Conservation (phyloP, 2,797 vertebrate species). For the Scarus forsteni region DNA sequence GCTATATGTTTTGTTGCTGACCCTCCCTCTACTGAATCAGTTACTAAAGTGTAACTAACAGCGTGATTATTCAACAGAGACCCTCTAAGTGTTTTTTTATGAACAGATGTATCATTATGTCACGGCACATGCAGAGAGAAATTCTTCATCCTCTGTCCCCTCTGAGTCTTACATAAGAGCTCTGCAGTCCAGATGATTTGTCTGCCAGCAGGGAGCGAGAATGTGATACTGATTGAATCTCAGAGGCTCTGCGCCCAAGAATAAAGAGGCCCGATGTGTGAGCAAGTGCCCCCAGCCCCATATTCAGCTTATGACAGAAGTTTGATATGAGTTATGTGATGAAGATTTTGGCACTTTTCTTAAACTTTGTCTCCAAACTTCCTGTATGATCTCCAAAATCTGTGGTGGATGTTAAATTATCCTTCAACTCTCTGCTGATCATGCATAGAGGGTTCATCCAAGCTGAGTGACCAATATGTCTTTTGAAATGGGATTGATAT, state of each 20-base stretch:
- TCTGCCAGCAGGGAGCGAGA: slow-evolving; percentile 47
- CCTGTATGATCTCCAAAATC: slow-evolving; percentile 36
- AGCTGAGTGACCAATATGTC: slow-evolving; percentile 2
- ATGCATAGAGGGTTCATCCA: slow-evolving; percentile 30
- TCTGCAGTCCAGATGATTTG: slow-evolving; percentile 36
- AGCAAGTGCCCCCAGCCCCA: slow-evolving; percentile 14
- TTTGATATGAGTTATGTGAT: slow-evolving; percentile 43
- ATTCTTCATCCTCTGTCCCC: slow-evolving; percentile 8
- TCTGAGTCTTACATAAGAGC: slow-evolving; percentile 47
- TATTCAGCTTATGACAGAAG: slow-evolving; percentile 16
- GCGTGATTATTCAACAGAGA: slow-evolving; percentile 1
- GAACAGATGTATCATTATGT: slow-evolving; percentile 43
- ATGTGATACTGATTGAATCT: slow-evolving; percentile 46
- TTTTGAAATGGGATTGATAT: no score
- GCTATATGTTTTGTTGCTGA: no score
- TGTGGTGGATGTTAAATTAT: slow-evolving; percentile 50
- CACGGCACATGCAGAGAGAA: slow-evolving; percentile 9
- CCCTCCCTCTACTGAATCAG: no score
- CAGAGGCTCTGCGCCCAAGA: slow-evolving; percentile 30
- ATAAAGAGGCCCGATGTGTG: slow-evolving; percentile 29
- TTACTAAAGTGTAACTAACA: no score
- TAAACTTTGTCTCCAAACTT: slow-evolving; percentile 17
- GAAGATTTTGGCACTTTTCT: slow-evolving; percentile 2
- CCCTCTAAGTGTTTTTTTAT: slow-evolving; percentile 35
- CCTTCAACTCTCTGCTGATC: slow-evolving; percentile 37